Percentiles rank a stretch among this genome's conserved stretches.
Evolutionary conservation across 2,888 invertebrate genomes (phyloP).

Genomic region (Tetheella fluctuosa): DNA sequence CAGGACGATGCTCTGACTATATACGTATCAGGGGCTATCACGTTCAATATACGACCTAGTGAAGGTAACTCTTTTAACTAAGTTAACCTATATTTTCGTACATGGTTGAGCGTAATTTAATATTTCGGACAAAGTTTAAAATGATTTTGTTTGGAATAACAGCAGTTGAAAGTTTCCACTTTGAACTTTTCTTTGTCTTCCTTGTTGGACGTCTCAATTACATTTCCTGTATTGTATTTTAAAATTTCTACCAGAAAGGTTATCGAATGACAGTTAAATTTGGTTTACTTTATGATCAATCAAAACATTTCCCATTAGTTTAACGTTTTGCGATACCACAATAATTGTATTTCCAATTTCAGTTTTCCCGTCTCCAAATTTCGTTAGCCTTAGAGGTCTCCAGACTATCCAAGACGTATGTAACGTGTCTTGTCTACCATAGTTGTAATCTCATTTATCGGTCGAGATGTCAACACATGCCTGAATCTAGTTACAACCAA

Average conservation of each 20-base stretch:
- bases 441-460: conserved; percentile 53
- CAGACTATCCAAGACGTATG: background rate
- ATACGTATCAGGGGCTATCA: conserved; percentile 23
- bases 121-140: background rate
- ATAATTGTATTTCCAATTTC: too few species aligned
- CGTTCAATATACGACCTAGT: conserved; percentile 17
- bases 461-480: conserved; percentile 47
- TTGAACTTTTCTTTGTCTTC: too few species aligned
- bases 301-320: too few species aligned
- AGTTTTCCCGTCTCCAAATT: too few species aligned
- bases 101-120: background rate
- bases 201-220: too few species aligned
- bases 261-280: too few species aligned
- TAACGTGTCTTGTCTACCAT: conserved; percentile 15
- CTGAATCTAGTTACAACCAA: conserved; percentile 30
- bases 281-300: too few species aligned
- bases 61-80: background rate
- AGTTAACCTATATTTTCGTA: background rate
- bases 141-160: background rate
- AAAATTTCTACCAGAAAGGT: too few species aligned
- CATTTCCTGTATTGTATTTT: too few species aligned
- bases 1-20: conserved; percentile 36
- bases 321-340: too few species aligned
- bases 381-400: background rate
- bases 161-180: background rate